These are phyloP conservation scores for Phalera bucephala DNA, from an alignment of 2,888 invertebrate genomes.

Conservation along the genomic window DNA sequence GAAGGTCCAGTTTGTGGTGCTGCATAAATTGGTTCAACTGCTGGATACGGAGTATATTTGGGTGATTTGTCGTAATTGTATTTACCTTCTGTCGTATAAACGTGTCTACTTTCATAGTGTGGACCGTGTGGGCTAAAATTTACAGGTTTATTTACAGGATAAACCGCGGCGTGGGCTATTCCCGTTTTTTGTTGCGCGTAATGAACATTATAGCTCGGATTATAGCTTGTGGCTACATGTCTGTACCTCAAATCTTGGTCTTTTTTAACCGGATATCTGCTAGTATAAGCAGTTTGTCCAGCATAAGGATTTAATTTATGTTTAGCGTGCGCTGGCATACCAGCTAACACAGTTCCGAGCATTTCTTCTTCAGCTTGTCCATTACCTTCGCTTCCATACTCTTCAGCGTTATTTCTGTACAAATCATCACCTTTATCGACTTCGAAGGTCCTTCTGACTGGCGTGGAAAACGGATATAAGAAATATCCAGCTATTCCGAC, in stretches of 20 bases:
- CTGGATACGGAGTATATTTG: constrained; percentile 60
- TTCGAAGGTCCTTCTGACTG: constrained; percentile 86
- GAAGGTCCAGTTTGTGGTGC: constrained; percentile 67
- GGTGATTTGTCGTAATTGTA: constrained; percentile 59
- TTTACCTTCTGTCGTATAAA: constrained; percentile 66
- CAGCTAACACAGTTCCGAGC: constrained; percentile 88
- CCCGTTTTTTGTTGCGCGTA: constrained; percentile 78
- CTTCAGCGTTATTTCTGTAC: constrained; percentile 87
- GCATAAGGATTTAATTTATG: constrained; percentile 73
- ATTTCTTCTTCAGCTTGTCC: constrained; percentile 91
- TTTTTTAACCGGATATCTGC: constrained; percentile 66
- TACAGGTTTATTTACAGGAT: constrained; percentile 53
- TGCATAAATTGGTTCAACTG: constrained; percentile 72
- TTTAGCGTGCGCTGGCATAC: constrained; percentile 83
- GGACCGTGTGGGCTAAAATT: constrained; percentile 66
- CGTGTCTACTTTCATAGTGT: constrained; percentile 70
- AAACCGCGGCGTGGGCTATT: constrained; percentile 73
- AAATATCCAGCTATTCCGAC: constrained; percentile 90
- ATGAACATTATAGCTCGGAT: constrained; percentile 64
- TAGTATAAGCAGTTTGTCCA: constrained; percentile 65
- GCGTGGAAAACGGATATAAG: constrained; percentile 88
- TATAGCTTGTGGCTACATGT: constrained; percentile 65
- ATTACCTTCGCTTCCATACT: constrained; percentile 85
- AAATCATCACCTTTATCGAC: constrained; percentile 85
- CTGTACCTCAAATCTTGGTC: constrained; percentile 75